phyloP scores from a whole-genome alignment of 2,113 vertebrate genomes.

The Cavia porcellus region DNA sequence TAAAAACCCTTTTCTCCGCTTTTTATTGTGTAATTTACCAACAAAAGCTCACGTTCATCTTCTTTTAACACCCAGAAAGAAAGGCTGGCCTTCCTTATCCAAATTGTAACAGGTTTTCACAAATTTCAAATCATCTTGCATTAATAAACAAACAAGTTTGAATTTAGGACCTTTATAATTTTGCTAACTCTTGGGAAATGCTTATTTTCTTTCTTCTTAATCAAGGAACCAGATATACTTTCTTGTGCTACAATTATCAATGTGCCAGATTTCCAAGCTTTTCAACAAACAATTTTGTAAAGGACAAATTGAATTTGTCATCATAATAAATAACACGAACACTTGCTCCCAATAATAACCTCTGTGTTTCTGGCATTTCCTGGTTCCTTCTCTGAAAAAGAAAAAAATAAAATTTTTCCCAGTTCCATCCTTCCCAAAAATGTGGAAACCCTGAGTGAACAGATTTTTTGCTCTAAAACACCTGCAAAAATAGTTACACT shows the following conservation, averaged over 20 bases:
- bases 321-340: constrained; percentile 53
- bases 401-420: constrained; percentile 54
- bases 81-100: neutral
- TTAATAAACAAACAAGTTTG: constrained; percentile 5
- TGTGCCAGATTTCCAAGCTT: constrained; percentile 56
- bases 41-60: neutral
- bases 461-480: constrained; percentile 60
- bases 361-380: constrained; percentile 58
- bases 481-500: constrained; percentile 78
- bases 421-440: constrained; percentile 33
- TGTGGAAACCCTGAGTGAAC: constrained; percentile 58
- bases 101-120: neutral
- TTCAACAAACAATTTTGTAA: constrained; percentile 75
- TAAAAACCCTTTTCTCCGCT: neutral
- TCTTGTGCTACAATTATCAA: constrained; percentile 59
- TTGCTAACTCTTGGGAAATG: constrained; percentile 51
- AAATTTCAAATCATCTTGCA: neutral
- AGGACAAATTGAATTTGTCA: constrained; percentile 59
- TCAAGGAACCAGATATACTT: constrained; percentile 63
- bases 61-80: neutral
- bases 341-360: constrained; percentile 72
- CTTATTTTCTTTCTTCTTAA: constrained; percentile 70
- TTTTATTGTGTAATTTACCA: neutral
- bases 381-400: neutral
- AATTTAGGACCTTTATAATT: neutral